Conservation (phyloP, 1,140 invertebrate genomes). For the Meteorus sp. region DNA sequence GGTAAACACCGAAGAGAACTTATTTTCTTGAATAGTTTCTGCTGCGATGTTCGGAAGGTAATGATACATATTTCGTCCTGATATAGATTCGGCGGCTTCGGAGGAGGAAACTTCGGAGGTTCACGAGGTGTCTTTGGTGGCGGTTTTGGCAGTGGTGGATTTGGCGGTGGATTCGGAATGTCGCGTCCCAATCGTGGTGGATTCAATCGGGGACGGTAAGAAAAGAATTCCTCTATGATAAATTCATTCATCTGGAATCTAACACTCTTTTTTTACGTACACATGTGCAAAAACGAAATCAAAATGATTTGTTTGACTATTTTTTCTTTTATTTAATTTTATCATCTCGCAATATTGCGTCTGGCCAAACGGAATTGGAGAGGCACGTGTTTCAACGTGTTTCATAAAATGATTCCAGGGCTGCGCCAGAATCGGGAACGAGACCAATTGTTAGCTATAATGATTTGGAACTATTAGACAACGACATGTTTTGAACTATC, state of each 20-base stretch:
- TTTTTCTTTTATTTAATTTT: not conserved
- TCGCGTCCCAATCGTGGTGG: conserved; percentile 53
- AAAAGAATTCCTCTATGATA: not conserved
- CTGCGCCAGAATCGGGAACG: conserved; percentile 62
- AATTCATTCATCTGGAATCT: not conserved
- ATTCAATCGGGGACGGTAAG: conserved; percentile 60
- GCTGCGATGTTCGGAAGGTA: too few species aligned
- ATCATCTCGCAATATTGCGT: too few species aligned
- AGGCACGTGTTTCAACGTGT: not conserved
- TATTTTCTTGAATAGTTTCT: conserved; percentile 1
- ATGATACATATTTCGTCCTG: conserved; percentile 2
- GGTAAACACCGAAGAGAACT: conserved; percentile 45
- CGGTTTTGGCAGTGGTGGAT: conserved; percentile 48
- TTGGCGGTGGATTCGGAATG: conserved; percentile 52
- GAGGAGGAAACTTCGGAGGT: conserved; percentile 47
- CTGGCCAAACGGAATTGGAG: not conserved
- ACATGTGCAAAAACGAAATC: too few species aligned
- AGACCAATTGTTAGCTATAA: conserved; percentile 78
- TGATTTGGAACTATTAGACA: conserved; percentile 82
- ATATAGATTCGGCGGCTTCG: conserved; percentile 47
- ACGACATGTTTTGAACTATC: conserved; percentile 68
- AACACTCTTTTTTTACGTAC: too few species aligned
- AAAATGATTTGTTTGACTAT: too few species aligned
- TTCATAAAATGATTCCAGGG: conserved; percentile 60
- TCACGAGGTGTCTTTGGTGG: conserved; percentile 51